Percentiles rank a stretch among this genome's conserved stretches.
These are phyloP conservation scores for Dynastes maya DNA, from an alignment of 2,888 invertebrate species.

Conservation along the genomic window DNA sequence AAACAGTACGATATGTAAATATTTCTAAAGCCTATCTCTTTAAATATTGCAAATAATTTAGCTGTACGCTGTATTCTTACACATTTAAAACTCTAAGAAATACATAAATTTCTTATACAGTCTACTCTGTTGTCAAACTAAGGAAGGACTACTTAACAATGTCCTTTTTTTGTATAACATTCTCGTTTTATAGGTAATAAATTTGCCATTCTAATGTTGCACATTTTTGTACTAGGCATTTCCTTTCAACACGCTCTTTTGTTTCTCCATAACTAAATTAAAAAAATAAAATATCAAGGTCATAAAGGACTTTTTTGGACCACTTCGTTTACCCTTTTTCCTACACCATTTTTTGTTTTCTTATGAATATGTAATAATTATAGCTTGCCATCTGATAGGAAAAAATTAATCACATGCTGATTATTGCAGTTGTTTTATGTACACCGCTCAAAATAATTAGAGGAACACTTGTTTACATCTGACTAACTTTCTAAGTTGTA, in stretches of 20 bases:
- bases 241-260: constrained; percentile 11
- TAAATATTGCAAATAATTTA: constrained; percentile 53
- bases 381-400: constrained; percentile 25
- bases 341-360: constrained; percentile 22
- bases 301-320: constrained; percentile 45
- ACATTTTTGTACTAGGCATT: constrained; percentile 40
- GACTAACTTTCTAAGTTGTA: no score
- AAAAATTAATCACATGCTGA: not conserved
- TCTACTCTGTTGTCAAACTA: constrained; percentile 28
- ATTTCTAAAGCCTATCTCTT: constrained; percentile 52
- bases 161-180: not conserved
- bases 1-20: constrained; percentile 53
- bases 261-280: constrained; percentile 28
- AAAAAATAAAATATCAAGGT: constrained; percentile 48
- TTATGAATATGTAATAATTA: not conserved
- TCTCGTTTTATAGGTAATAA: not conserved
- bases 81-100: constrained; percentile 50
- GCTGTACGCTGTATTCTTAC: constrained; percentile 45
- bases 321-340: constrained; percentile 49
- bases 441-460: no score
- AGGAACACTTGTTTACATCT: no score
- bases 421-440: no score
- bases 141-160: constrained; percentile 19
- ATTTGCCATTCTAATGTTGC: constrained; percentile 9
- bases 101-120: constrained; percentile 45